Percentiles rank a stretch among this genome's conserved stretches.
Evolutionary conservation across 2,888 invertebrate genomes (phyloP).

Genomic region (Heliconius ethilla): DNA sequence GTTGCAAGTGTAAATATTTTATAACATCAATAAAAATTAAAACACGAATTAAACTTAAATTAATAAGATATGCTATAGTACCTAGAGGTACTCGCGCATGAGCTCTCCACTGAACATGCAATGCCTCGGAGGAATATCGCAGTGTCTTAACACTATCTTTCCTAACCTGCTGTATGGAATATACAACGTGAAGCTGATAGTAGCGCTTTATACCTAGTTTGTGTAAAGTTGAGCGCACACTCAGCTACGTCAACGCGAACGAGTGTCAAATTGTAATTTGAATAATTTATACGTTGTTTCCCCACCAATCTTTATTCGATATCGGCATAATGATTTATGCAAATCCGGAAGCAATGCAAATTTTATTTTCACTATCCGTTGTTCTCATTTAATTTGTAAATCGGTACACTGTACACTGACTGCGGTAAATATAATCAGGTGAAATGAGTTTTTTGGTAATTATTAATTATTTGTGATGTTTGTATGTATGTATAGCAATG

Average conservation of each 20-base stretch:
- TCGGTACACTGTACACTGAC: background rate
- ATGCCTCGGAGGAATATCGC: too few relatives aligned
- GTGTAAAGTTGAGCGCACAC: background rate
- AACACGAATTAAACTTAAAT: too few relatives aligned
- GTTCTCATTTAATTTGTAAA: slow-evolving; percentile 26
- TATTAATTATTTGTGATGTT: background rate
- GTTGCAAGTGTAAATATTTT: too few relatives aligned
- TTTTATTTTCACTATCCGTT: slow-evolving; percentile 23
- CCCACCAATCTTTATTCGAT: slow-evolving; percentile 36
- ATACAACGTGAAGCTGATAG: too few relatives aligned
- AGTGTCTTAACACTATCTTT: too few relatives aligned
- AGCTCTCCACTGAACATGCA: too few relatives aligned
- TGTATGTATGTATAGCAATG: background rate
- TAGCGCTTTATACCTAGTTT: too few relatives aligned
- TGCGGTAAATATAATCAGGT: slow-evolving; percentile 14
- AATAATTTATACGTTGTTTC: slow-evolving; percentile 37
- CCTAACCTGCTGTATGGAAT: too few relatives aligned
- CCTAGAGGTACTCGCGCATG: too few relatives aligned
- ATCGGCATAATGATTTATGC: slow-evolving; percentile 29
- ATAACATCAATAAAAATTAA: too few relatives aligned
- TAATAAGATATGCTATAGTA: too few relatives aligned
- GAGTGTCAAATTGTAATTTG: slow-evolving; percentile 39
- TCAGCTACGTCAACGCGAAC: background rate
- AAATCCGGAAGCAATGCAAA: slow-evolving; percentile 31
- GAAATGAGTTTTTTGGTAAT: background rate